Evolutionary conservation across 2,797 vertebrate species (phyloP).

Genomic region (Pseudochromis fuscus): DNA sequence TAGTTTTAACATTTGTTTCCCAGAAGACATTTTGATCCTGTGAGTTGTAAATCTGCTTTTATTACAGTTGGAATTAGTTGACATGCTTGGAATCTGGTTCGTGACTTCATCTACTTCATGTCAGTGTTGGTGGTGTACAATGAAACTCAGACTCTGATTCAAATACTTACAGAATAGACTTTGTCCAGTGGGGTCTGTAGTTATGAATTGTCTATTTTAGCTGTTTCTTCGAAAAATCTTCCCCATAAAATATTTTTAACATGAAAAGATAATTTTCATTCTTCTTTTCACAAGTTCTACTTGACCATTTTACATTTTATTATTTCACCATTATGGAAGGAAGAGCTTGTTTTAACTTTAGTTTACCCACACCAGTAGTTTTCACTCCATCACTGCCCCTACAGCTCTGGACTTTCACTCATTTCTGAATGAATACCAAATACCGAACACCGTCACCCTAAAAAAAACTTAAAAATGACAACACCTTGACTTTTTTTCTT

Average conservation of each 20-base stretch:
- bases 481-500: slow-evolving; percentile 36
- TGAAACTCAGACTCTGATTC: background rate
- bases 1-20: slow-evolving; percentile 16
- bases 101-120: background rate
- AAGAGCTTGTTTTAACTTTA: background rate
- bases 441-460: slow-evolving; percentile 4
- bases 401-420: slow-evolving; percentile 4
- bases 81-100: slow-evolving; percentile 16
- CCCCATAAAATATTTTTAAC: no score
- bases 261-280: no score
- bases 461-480: slow-evolving; percentile 25
- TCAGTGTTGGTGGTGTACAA: background rate
- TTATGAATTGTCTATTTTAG: background rate
- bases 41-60: slow-evolving; percentile 11
- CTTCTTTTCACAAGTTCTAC: no score
- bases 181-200: background rate
- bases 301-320: background rate
- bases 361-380: background rate
- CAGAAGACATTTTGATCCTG: slow-evolving; percentile 22
- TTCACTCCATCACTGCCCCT: slow-evolving; percentile 11
- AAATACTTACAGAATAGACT: background rate
- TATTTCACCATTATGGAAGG: background rate
- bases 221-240: no score
- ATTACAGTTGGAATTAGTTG: slow-evolving; percentile 10
- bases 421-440: slow-evolving; percentile 21